A percentile compares a stretch with the other conserved stretches of the same genome.
Evolutionary conservation across 2,888 invertebrate genomes (phyloP).

Genomic region (Ischnus inquisitorius): DNA sequence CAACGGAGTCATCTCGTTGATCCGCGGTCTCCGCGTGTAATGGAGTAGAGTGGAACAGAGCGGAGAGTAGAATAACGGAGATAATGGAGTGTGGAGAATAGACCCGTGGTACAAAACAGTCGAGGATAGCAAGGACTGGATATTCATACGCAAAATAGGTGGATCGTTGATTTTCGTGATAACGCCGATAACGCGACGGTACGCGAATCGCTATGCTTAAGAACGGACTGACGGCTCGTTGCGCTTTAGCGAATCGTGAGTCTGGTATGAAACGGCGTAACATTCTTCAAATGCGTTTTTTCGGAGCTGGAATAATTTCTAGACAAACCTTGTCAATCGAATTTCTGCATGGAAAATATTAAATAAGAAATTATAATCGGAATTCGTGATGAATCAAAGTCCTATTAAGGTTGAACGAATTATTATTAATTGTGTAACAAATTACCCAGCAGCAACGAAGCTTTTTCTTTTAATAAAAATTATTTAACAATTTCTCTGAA

Average conservation of each 20-base stretch:
- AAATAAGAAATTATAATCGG: no score
- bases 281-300: neutral
- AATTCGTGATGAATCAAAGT: no score
- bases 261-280: neutral
- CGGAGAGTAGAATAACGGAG: slow-evolving; percentile 73
- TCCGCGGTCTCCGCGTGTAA: slow-evolving; percentile 81
- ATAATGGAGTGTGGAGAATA: slow-evolving; percentile 84
- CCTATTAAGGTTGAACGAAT: no score
- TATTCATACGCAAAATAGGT: slow-evolving; percentile 28
- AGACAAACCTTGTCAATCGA: no score
- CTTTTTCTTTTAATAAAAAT: no score
- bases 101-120: slow-evolving; percentile 78
- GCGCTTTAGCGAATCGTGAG: slow-evolving; percentile 71
- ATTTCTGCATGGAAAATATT: no score
- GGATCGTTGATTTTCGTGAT: slow-evolving; percentile 28
- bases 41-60: slow-evolving; percentile 82
- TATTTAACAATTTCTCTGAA: no score
- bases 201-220: slow-evolving; percentile 17
- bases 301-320: no score
- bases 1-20: slow-evolving; percentile 78
- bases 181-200: slow-evolving; percentile 15
- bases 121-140: slow-evolving; percentile 48
- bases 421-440: no score
- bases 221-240: slow-evolving; percentile 81
- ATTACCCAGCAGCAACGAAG: no score